Evolutionary conservation across 2,888 invertebrate species (phyloP).

Genomic region (Creontiades dilutus): DNA sequence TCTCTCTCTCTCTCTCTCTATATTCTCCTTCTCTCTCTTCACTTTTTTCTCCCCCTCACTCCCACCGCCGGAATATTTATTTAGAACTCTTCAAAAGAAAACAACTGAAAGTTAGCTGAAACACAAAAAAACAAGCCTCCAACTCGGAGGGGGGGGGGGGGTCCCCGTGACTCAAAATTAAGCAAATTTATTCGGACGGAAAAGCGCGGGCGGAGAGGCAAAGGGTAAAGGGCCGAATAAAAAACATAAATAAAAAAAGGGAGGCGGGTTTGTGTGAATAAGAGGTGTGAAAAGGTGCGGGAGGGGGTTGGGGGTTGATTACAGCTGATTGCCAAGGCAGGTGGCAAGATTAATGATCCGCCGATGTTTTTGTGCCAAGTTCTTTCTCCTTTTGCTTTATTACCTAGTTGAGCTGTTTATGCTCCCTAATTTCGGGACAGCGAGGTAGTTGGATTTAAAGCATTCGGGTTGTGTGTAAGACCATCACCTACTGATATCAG

Average conservation of each 20-base stretch:
- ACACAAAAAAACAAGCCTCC: slow-evolving; percentile 44
- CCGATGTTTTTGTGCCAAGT: neutral
- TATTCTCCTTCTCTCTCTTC: neutral
- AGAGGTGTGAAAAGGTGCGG: neutral
- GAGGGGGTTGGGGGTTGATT: neutral
- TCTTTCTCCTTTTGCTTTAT: neutral
- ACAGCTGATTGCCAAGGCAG: slow-evolving; percentile 47
- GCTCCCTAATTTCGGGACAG: too few relatives aligned
- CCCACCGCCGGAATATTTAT: slow-evolving; percentile 34
- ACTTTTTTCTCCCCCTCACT: neutral
- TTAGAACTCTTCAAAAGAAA: slow-evolving; percentile 38
- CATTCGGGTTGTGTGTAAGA: too few relatives aligned
- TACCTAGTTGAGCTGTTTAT: too few relatives aligned
- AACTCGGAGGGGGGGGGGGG: too few relatives aligned
- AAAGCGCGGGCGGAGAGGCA: slow-evolving; percentile 7
- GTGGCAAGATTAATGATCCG: neutral
- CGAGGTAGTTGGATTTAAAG: too few relatives aligned
- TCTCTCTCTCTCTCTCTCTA: neutral
- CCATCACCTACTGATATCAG: too few relatives aligned
- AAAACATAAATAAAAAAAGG: neutral
- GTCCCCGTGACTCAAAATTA: slow-evolving; percentile 42
- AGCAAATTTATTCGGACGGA: slow-evolving; percentile 55
- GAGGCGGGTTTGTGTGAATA: neutral
- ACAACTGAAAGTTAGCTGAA: slow-evolving; percentile 38
- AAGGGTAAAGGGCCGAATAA: neutral